Percentiles rank a stretch among this genome's conserved stretches.
phyloP scores from a whole-genome alignment of 1,140 invertebrate genomes.

The Anastrepha obliqua region DNA sequence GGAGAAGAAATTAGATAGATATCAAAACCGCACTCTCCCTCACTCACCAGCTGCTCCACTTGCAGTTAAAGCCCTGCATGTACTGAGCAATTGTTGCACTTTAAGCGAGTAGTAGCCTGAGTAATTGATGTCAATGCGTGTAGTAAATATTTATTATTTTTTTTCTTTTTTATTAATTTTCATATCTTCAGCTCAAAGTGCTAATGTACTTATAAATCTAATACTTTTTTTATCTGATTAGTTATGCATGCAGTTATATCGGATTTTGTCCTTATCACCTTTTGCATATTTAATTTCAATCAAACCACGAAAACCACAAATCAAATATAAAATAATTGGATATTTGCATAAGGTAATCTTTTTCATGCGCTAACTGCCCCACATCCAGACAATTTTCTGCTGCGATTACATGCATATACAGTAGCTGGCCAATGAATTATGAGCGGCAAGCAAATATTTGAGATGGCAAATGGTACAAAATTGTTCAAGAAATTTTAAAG shows the following conservation, averaged over 20 bases:
- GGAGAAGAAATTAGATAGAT: neutral
- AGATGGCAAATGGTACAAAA: no score
- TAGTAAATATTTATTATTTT: neutral
- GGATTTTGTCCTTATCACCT: neutral
- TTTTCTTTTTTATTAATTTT: neutral
- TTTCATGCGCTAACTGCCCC: neutral
- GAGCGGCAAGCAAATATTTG: no score
- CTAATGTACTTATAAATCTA: neutral
- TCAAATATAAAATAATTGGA: constrained; percentile 43
- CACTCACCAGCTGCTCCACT: no score
- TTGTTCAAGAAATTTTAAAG: no score
- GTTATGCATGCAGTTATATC: neutral
- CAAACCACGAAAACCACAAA: constrained; percentile 6
- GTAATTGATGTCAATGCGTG: neutral
- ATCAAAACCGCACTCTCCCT: neutral
- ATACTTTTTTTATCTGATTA: neutral
- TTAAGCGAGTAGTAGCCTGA: neutral
- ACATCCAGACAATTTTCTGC: no score
- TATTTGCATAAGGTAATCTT: constrained; percentile 36
- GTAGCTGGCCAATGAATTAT: no score
- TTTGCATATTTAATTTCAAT: neutral
- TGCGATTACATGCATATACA: neutral
- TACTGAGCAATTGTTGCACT: neutral
- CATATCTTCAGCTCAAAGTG: no score
- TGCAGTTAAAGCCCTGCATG: no score